Evolutionary conservation across 2,888 invertebrate genomes (phyloP).

Genomic region (Drosophila mayaguana): DNA sequence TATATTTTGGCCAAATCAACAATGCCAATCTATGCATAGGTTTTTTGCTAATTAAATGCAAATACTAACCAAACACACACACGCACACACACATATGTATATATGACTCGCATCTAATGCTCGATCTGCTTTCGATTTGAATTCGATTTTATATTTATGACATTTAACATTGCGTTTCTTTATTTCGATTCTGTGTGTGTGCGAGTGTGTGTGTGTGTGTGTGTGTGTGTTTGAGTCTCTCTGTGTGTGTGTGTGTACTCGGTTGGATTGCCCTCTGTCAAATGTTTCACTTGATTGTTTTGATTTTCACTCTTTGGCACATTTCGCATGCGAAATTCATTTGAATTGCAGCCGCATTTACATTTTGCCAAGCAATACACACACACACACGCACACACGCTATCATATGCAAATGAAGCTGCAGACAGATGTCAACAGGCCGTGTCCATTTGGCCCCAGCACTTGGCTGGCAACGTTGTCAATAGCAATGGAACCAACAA

Average conservation of each 20-base stretch:
- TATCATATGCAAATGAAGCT: conserved; percentile 55
- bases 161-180: conserved; percentile 56
- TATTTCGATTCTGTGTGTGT: conserved; percentile 10
- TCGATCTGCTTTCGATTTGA: conserved; percentile 73
- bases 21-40: conserved; percentile 63
- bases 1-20: conserved; percentile 44
- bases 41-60: conserved; percentile 79
- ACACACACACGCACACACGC: conserved; percentile 10
- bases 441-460: conserved; percentile 55
- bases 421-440: conserved; percentile 53
- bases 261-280: conserved; percentile 29
- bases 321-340: conserved; percentile 75
- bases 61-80: conserved; percentile 43
- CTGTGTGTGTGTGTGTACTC: neutral
- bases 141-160: conserved; percentile 79
- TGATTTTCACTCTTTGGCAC: conserved; percentile 76
- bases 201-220: neutral
- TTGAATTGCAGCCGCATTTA: conserved; percentile 70
- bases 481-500: conserved; percentile 44
- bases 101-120: conserved; percentile 46
- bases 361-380: conserved; percentile 41
- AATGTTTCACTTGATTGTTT: conserved; percentile 76
- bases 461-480: conserved; percentile 40
- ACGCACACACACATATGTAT: neutral
- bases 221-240: neutral